These are phyloP conservation scores for Andricus quercusramuli DNA, from an alignment of 2,888 invertebrate genomes.

Conservation along the genomic window DNA sequence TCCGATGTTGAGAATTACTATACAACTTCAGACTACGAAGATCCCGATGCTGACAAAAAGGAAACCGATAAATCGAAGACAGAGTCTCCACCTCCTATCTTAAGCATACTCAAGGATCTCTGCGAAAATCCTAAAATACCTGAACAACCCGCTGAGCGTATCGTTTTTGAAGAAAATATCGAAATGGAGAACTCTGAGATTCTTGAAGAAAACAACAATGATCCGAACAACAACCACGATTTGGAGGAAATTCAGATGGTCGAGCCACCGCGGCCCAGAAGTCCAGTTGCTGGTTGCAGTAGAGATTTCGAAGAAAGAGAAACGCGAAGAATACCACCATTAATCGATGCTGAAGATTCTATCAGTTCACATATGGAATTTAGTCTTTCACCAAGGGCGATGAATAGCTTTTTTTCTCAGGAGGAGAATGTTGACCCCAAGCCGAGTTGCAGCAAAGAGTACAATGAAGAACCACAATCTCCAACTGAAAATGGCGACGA, in stretches of 20 bases:
- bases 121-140: neutral
- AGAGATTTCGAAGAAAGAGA: constrained; percentile 56
- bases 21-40: constrained; percentile 32
- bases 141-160: neutral
- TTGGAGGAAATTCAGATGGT: constrained; percentile 19
- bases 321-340: neutral
- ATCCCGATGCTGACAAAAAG: constrained; percentile 6
- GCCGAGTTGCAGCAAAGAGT: constrained; percentile 26
- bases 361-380: constrained; percentile 39
- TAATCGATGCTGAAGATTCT: constrained; percentile 26
- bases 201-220: constrained; percentile 68
- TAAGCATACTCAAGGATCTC: constrained; percentile 29
- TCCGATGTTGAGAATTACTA: constrained; percentile 48
- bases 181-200: constrained; percentile 51
- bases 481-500: neutral
- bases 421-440: neutral
- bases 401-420: neutral
- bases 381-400: neutral
- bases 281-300: constrained; percentile 64
- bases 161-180: neutral
- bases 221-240: constrained; percentile 67
- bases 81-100: constrained; percentile 25
- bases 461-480: neutral
- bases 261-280: constrained; percentile 33
- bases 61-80: neutral